Evolutionary conservation across 1,140 invertebrate genomes (phyloP), one percentile per base, ranked within the genome.

Genomic region (Cherax quadricarinatus): DNA sequence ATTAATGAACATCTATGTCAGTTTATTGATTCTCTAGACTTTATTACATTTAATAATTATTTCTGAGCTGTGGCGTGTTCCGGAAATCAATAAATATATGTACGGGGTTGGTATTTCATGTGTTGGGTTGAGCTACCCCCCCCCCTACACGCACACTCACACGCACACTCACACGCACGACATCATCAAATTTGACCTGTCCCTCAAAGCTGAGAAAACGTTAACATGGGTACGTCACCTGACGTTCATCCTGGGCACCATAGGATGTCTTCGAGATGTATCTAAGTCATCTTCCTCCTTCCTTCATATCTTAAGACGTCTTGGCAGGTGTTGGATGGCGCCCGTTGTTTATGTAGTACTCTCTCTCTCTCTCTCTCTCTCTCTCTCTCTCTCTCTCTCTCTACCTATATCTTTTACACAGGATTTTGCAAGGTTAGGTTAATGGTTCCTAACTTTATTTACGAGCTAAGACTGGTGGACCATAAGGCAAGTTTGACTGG

Each of bases 331-430:
- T 53, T 18, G 80, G 80, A 18, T 21, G 48, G 80, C 80, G 41
- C 4, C 49, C 80, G n/a, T 51, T 53, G 53, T 82, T n/a, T 53
- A 51, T 14, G 12, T 3, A 21, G 4, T 12, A 51, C 62, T 66
- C 7, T 66, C 62, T 66, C 62, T 66, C 62, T 66, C 62, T 66
- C 62, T 66, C 62, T 66, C 62, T 66, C 62, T 66, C 62, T 66
- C 62, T 66, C 62, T 66, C 62, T 66, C 62, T 66, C 62, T 66
- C 62, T 66, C 62, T 66, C 62, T 66, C 62, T 66, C 62, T 66
- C 62, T 66, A 6, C 16, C 62, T 66, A 6, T 66, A 10, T 66
- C 62, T 66, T 16, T 66, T 16, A 16, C 62, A 57, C 4, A 7
- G 6, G 7, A 0, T 57, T 66, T 16, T 18, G 0, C 53, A 7